Base-by-base conservation (phyloP, 1,140 invertebrate species). In the Drosophila setifemur region DNA sequence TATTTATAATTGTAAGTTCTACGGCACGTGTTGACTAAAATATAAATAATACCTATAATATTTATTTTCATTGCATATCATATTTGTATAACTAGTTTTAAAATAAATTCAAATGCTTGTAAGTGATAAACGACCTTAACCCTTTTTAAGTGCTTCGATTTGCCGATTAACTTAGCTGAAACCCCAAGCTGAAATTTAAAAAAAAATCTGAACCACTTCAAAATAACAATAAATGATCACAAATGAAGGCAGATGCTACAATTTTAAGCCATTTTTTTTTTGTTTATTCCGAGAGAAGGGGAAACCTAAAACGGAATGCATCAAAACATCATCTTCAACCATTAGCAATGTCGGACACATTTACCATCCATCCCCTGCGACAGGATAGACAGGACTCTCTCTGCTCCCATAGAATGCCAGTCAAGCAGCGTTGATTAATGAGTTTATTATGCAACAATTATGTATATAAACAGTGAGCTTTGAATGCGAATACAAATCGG, bases 371-470 rank as follows among this genome's bases (percentile, higher is more conserved):
- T 60, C 23, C 48, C 68, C 43, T 47, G 19, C 42, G 3, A 35
- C n/a, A n/a, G n/a, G n/a, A n/a, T n/a, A n/a, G 21, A 19, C 33
- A 42, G 45, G 40, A 67, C 55, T 37, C 16, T 23, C 37, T 28
- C 40, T 26, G 19, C 63, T 67, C 44, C 43, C 60, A 53, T n/a
- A 14, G 3, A 8, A 11, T 25, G 25, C 3, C 61, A 45, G 26
- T 29, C 49, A 37, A 54, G 39, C 33, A 40, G 19, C 39, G 7
- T 40, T 86, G 81, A 85, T 86, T 81, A 85, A 86, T 86, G 81
- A 42, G 72, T 48, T 73, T 75, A 86, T 85, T 85, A 86, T 86
- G 81, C 78, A 82, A 82, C 79, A 82, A 82, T 82, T 82, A 82
- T 82, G 79, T 82, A 12, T 78, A 64, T 83, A 83, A 82, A 82